Evolutionary conservation across 1,140 invertebrate species (phyloP).

Genomic region (Sycobia sp.): DNA sequence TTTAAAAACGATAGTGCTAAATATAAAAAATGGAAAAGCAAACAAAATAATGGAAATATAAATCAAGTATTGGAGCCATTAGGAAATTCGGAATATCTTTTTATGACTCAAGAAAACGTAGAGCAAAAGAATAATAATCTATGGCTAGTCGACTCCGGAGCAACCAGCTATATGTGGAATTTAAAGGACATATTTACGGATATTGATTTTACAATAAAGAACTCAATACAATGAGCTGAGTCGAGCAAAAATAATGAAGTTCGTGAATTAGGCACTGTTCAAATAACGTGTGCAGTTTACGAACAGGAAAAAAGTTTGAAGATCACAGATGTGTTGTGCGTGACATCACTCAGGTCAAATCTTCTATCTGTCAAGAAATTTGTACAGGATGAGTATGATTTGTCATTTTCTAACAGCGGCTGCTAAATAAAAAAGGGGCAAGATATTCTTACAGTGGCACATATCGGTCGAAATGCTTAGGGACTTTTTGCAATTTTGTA

Average conservation of each 20-base stretch:
- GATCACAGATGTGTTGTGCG: not conserved
- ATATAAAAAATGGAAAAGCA: constrained; percentile 32
- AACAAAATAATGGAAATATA: not conserved
- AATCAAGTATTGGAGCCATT: not conserved
- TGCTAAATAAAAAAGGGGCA: not conserved
- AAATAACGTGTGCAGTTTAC: not conserved
- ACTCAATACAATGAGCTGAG: not conserved
- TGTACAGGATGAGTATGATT: not conserved
- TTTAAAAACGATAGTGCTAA: constrained; percentile 29
- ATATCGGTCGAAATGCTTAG: not conserved
- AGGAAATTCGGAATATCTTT: not conserved
- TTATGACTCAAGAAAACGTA: not conserved
- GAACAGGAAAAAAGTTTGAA: not conserved
- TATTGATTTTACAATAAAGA: not conserved
- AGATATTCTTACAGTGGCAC: not conserved
- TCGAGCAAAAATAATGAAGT: not conserved
- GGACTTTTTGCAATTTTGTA: not conserved
- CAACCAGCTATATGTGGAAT: constrained; percentile 22
- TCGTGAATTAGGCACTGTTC: not conserved
- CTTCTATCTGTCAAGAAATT: not conserved
- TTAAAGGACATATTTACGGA: constrained; percentile 4
- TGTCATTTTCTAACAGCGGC: not conserved
- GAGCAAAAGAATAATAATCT: not conserved
- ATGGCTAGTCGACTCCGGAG: constrained; percentile 29
- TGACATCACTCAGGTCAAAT: not conserved